phyloP scores from a whole-genome alignment of 2,113 vertebrate species.

The Sturnus vulgaris region DNA sequence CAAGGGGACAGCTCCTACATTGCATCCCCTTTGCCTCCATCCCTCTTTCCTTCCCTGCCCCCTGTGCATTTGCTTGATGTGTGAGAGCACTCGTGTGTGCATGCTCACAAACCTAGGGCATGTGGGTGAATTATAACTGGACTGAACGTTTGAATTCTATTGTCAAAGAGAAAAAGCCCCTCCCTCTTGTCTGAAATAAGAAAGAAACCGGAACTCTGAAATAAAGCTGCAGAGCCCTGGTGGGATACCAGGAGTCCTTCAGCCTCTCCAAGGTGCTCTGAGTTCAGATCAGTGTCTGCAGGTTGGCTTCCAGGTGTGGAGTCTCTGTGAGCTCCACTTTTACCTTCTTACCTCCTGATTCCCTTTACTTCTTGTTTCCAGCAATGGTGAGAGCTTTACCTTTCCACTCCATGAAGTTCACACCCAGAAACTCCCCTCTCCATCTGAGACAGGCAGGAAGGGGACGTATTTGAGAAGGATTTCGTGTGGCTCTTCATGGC shows the following conservation, averaged over 20 bases:
- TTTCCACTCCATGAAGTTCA: background rate
- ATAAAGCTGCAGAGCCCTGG: background rate
- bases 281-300: background rate
- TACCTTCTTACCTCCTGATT: background rate
- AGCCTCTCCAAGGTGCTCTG: accelerated
- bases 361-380: background rate
- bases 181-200: background rate
- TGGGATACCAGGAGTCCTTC: background rate
- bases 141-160: background rate
- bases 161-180: background rate
- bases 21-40: background rate
- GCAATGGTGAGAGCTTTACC: background rate
- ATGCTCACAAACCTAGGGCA: background rate
- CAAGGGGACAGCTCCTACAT: background rate
- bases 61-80: background rate
- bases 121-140: accelerated
- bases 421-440: background rate
- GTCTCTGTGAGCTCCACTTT: background rate
- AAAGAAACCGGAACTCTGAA: background rate
- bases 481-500: background rate
- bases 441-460: background rate
- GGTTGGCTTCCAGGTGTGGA: background rate
- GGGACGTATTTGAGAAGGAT: background rate
- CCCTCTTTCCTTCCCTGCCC: background rate
- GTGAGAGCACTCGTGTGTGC: background rate